These are phyloP conservation scores for Exocentrus adspersus DNA, from an alignment of 2,888 invertebrate species.

Conservation along the genomic window DNA sequence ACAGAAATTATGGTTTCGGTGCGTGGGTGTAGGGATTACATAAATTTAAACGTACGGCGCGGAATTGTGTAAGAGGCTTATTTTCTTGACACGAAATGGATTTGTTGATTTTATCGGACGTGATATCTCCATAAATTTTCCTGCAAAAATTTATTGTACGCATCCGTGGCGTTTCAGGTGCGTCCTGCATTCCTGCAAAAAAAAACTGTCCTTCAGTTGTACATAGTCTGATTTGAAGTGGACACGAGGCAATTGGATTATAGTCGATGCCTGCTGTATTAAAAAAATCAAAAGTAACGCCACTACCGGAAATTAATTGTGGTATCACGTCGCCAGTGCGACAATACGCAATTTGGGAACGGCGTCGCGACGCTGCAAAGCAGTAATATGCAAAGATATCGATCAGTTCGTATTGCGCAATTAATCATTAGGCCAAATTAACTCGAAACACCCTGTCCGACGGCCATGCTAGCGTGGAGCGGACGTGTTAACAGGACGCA, in stretches of 20 bases:
- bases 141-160: no score
- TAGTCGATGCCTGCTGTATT: no score
- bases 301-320: no score
- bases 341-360: no score
- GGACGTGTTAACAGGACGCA: conserved; percentile 10
- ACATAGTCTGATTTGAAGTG: no score
- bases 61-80: neutral
- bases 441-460: conserved; percentile 3
- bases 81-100: no score
- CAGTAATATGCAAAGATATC: conserved; percentile 11
- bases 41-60: neutral
- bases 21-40: neutral
- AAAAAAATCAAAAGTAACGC: no score
- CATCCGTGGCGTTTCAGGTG: no score
- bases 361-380: neutral
- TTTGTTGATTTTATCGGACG: neutral
- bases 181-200: no score
- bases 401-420: conserved; percentile 15
- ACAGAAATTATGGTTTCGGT: neutral
- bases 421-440: conserved; percentile 17
- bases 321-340: no score
- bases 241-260: no score
- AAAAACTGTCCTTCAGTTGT: no score
- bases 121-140: neutral
- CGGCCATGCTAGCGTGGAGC: conserved; percentile 1